Evolutionary conservation across 2,888 invertebrate genomes (phyloP).

Genomic region (Hemaris fuciformis): DNA sequence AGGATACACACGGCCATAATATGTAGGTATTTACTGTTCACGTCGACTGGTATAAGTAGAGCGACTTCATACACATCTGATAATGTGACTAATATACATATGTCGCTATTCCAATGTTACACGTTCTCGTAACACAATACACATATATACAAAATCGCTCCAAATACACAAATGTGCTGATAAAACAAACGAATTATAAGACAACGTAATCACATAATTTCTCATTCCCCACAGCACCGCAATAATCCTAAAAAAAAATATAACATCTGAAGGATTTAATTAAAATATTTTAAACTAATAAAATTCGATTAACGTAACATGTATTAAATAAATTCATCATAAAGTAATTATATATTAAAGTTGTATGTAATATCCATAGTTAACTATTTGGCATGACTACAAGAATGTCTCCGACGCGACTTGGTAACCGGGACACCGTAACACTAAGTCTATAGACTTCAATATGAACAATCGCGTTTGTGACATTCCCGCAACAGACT

Average conservation of each 20-base stretch:
- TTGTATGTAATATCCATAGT: conserved; percentile 16
- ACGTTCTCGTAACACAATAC: background rate
- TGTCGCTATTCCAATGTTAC: background rate
- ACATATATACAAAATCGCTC: background rate
- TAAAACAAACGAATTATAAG: background rate
- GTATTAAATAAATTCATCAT: background rate
- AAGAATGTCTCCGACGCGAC: background rate
- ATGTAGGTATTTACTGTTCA: background rate
- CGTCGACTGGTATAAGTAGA: background rate
- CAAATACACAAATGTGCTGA: background rate
- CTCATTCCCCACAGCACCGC: background rate
- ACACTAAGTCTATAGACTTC: too few species aligned
- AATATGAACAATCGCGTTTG: background rate
- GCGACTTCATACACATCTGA: background rate
- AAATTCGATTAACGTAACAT: background rate
- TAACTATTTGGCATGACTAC: conserved; percentile 18
- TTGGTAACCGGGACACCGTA: background rate
- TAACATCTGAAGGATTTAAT: background rate
- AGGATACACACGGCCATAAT: background rate
- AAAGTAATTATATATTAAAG: background rate
- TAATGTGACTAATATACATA: background rate
- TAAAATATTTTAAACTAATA: background rate
- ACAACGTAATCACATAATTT: background rate
- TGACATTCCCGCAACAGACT: background rate
- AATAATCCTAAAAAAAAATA: background rate